Evolutionary conservation across 1,140 invertebrate genomes (phyloP).

Genomic region (Zaprionus kolodkinae): DNA sequence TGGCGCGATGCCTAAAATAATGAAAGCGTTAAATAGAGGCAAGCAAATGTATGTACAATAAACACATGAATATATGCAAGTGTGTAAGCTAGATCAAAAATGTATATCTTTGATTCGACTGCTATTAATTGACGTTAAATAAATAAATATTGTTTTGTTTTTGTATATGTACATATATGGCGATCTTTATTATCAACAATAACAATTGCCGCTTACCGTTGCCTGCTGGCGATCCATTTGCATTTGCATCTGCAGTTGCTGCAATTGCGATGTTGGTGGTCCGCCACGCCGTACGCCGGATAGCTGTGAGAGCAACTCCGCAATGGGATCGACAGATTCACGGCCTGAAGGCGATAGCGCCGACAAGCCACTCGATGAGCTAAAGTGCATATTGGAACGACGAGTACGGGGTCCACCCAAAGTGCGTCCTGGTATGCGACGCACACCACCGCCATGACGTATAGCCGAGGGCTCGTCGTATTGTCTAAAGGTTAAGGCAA

Average conservation of each 20-base stretch:
- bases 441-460: conserved; percentile 90
- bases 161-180: not conserved
- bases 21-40: conserved; percentile 52
- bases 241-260: conserved; percentile 95
- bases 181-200: conserved; percentile 13
- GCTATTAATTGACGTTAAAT: too few relatives aligned
- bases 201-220: conserved; percentile 85
- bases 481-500: conserved; percentile 86
- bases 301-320: conserved; percentile 95
- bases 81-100: not conserved
- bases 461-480: conserved; percentile 94
- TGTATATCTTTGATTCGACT: too few relatives aligned
- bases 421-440: conserved; percentile 93
- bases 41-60: conserved; percentile 9
- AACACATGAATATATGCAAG: not conserved
- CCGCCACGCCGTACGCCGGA: conserved; percentile 92
- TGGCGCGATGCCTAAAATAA: conserved; percentile 90
- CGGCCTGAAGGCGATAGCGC: conserved; percentile 92
- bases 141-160: not conserved
- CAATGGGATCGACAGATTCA: conserved; percentile 96
- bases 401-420: conserved; percentile 90
- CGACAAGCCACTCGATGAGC: conserved; percentile 91
- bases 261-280: conserved; percentile 91
- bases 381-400: conserved; percentile 96
- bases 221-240: conserved; percentile 94